Evolutionary conservation across 2,888 invertebrate genomes (phyloP).

Genomic region (Drosophila testacea): DNA sequence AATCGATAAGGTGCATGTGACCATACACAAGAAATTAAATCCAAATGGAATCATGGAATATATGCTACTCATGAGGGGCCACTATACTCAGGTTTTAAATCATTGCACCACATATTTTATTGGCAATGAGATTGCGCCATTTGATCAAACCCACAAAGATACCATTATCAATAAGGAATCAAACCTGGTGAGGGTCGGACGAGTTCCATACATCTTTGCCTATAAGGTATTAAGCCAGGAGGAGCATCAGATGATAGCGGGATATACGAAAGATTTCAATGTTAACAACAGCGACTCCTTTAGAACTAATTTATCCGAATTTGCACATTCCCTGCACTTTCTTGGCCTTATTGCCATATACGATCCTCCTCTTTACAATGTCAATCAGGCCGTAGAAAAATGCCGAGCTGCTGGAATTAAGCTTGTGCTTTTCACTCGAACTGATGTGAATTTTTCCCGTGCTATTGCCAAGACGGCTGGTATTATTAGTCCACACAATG

Average conservation of each 20-base stretch:
- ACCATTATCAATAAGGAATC: neutral
- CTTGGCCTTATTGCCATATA: slow-evolving; percentile 54
- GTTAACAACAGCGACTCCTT: neutral
- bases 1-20: slow-evolving; percentile 40
- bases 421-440: slow-evolving; percentile 41
- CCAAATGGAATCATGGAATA: neutral
- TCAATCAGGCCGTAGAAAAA: slow-evolving; percentile 19
- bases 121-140: neutral
- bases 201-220: slow-evolving; percentile 45
- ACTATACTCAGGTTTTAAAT: slow-evolving; percentile 20
- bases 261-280: neutral
- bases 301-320: neutral
- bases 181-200: slow-evolving; percentile 30
- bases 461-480: slow-evolving; percentile 55
- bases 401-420: slow-evolving; percentile 67
- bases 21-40: slow-evolving; percentile 35
- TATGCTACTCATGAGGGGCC: slow-evolving; percentile 52
- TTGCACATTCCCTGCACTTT: slow-evolving; percentile 32
- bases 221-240: slow-evolving; percentile 38
- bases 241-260: neutral
- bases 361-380: slow-evolving; percentile 32
- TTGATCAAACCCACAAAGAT: slow-evolving; percentile 8
- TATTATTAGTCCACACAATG: slow-evolving; percentile 22
- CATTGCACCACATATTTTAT: slow-evolving; percentile 32
- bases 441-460: neutral